Evolutionary conservation across 2,113 vertebrate species (phyloP).

Genomic region (Lepus americanus): DNA sequence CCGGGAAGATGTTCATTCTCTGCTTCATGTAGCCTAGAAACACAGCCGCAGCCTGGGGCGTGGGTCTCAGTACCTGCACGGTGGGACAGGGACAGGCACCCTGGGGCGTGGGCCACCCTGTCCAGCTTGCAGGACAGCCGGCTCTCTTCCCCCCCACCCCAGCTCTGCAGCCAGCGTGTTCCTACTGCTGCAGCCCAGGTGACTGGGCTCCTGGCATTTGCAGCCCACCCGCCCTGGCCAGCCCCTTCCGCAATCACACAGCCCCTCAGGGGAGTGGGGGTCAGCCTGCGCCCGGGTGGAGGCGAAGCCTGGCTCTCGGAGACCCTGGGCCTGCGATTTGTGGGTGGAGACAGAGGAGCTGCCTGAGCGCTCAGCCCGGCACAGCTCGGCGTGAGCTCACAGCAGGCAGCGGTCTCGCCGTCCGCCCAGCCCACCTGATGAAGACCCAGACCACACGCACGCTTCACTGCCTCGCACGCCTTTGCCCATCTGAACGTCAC

Average conservation of each 20-base stretch:
- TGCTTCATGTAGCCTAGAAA: background rate
- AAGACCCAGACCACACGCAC: no score
- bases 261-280: background rate
- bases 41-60: no score
- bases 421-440: background rate
- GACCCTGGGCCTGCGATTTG: background rate
- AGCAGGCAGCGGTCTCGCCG: no score
- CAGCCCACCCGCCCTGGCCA: background rate
- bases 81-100: no score
- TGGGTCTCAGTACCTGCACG: background rate
- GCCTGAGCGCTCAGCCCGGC: accelerated
- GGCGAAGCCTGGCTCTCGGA: no score
- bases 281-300: background rate
- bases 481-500: background rate
- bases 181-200: background rate
- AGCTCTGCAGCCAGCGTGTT: background rate
- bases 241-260: no score
- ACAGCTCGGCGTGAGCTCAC: accelerated
- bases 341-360: background rate
- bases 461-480: background rate
- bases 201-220: background rate
- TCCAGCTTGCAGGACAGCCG: no score
- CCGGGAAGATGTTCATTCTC: background rate
- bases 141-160: background rate
- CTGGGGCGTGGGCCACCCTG: background rate